Percentiles rank a stretch among this genome's conserved stretches.
These are phyloP conservation scores for Troglohyphantes excavatus DNA, from an alignment of 2,888 invertebrate genomes.

Conservation along the genomic window DNA sequence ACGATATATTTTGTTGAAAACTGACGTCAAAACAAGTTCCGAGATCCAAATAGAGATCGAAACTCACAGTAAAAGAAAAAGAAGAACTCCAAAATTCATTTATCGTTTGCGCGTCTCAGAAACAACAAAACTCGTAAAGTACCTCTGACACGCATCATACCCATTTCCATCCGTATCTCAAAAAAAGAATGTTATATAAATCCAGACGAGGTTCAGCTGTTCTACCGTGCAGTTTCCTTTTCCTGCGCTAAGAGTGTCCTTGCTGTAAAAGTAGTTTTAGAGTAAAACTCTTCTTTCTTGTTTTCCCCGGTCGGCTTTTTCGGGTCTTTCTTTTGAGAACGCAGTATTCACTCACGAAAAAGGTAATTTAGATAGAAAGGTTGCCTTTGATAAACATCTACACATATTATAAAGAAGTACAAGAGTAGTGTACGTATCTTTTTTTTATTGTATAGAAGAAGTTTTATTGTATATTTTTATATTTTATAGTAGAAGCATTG, in stretches of 20 bases:
- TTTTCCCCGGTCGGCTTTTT: neutral
- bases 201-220: neutral
- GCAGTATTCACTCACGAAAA: neutral
- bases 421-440: too few relatives aligned
- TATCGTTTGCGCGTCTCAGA: conserved; percentile 1
- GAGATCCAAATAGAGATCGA: neutral
- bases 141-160: conserved; percentile 3
- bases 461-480: too few relatives aligned
- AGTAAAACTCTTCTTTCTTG: neutral
- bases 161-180: neutral
- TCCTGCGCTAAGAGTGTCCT: neutral
- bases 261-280: neutral
- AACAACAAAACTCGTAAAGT: neutral
- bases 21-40: too few relatives aligned
- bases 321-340: too few relatives aligned
- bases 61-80: neutral
- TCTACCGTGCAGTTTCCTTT: neutral
- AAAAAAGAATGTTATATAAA: neutral
- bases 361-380: neutral
- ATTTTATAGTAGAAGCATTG: too few relatives aligned
- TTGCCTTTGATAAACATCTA: neutral
- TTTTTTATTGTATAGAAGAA: too few relatives aligned
- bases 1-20: too few relatives aligned
- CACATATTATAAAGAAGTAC: too few relatives aligned
- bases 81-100: neutral